Evolutionary conservation across 2,888 invertebrate species (phyloP), one percentile per base, ranked within the genome.

Genomic region (Macaria liturata): DNA sequence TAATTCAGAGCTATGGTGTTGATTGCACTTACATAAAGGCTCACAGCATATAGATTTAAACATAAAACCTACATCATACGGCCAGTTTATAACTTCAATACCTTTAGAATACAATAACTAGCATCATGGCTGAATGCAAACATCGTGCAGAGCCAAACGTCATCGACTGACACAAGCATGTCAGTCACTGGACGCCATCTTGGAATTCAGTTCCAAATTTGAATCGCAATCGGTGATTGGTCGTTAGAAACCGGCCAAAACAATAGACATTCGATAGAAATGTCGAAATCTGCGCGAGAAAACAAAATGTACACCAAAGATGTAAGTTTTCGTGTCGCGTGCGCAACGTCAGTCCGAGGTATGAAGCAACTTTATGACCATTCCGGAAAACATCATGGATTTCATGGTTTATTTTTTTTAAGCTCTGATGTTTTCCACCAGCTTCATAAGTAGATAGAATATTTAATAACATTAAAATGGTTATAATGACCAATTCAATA

Each of bases 261-360:
- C 31, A 44, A 37, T 4, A 7, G 30, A 32, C 30, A 39, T 32
- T 49, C 31, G 9, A 37, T n/a, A 20, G 4, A 20, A 53, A 52
- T 44, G 30, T 48, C 42, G 51, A 37, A 54, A 49, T 55, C 46
- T 40, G 46, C 52, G 51, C 47, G 37, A 42, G 32, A 49, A 52
- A 42, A 48, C 42, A 37, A 42, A 42, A n/a, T 42, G 7, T 37
- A 37, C 34, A 37, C 7, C 34, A 37, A 37, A 5, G 42, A 42
- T 42, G 42, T 42, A 42, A 48, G 43, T 52, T 49, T 50, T 31
- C 48, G 39, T 55, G 39, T 39, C 57, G 49, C 42, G 34, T 45
- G 49, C 61, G 61, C 60, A 59, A 58, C 34, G 60, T 62, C 62
- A 57, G 54, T 65, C 56, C 58, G 34, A 34, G 48, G 8, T 9